Percentiles rank a stretch among this genome's conserved stretches.
These are phyloP conservation scores for Lathronympha strigana DNA, from an alignment of 2,888 invertebrate species.

Conservation along the genomic window DNA sequence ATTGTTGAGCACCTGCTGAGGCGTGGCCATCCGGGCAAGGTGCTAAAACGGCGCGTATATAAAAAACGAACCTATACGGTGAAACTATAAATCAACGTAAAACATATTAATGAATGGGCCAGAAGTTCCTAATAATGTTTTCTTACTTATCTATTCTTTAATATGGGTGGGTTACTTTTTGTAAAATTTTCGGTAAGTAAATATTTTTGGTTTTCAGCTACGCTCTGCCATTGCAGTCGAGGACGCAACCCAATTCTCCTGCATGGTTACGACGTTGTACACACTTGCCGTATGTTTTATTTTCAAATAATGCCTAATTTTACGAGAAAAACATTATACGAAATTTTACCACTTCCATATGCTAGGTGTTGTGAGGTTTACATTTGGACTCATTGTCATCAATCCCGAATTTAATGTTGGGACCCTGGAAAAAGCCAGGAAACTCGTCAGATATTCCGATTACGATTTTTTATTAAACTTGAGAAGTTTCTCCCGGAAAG, in stretches of 20 bases:
- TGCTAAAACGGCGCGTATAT: neutral
- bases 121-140: too few species aligned
- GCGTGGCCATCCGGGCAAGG: neutral
- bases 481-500: too few species aligned
- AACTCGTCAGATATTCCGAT: too few species aligned
- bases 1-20: neutral
- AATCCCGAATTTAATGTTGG: too few species aligned
- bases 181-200: neutral
- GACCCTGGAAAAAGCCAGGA: too few species aligned
- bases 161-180: too few species aligned
- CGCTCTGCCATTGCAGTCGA: slow-evolving; percentile 59
- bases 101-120: too few species aligned
- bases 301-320: neutral
- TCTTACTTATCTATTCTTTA: too few species aligned
- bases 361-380: too few species aligned
- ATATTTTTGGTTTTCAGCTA: slow-evolving; percentile 56
- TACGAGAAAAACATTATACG: neutral
- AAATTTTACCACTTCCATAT: too few species aligned
- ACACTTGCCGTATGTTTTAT: slow-evolving; percentile 59
- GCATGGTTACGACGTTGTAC: slow-evolving; percentile 64
- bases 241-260: slow-evolving; percentile 54
- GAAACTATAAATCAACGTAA: neutral
- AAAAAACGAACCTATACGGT: neutral
- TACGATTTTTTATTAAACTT: too few species aligned
- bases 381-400: too few species aligned